Conservation (phyloP, 2,888 invertebrate species). For the Synergus laeviventris region DNA sequence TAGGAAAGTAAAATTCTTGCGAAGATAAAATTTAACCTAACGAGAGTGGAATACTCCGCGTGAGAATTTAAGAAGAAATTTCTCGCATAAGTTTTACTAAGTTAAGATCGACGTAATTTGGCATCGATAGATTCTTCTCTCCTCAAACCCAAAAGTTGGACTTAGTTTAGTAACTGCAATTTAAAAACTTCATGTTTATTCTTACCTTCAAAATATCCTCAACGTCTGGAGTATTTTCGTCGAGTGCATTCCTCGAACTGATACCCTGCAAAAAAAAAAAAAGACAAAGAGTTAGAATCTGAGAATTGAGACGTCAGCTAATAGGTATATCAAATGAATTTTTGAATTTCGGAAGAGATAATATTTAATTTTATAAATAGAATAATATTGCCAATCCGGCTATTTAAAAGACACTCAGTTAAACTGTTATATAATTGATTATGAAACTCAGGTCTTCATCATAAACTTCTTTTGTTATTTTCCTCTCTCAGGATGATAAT, state of each 20-base stretch:
- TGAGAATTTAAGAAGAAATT: background rate
- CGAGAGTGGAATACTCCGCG: background rate
- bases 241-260: constrained; percentile 74
- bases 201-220: constrained; percentile 84
- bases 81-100: background rate
- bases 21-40: background rate
- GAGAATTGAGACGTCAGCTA: background rate
- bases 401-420: background rate
- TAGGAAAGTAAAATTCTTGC: background rate
- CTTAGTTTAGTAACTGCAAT: background rate
- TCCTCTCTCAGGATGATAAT: too few species aligned
- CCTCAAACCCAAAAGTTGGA: background rate
- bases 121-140: background rate
- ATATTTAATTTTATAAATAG: too few species aligned
- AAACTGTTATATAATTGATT: background rate
- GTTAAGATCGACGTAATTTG: constrained; percentile 11
- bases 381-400: background rate
- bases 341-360: too few species aligned
- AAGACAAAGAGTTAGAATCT: background rate
- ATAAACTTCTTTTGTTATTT: too few species aligned
- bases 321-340: background rate
- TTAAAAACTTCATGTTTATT: constrained; percentile 25
- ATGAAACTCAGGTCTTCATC: background rate
- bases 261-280: constrained; percentile 56
- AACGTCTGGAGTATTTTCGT: constrained; percentile 80